Base-by-base conservation (phyloP, 2,888 invertebrate species). In the Syritta pipiens region DNA sequence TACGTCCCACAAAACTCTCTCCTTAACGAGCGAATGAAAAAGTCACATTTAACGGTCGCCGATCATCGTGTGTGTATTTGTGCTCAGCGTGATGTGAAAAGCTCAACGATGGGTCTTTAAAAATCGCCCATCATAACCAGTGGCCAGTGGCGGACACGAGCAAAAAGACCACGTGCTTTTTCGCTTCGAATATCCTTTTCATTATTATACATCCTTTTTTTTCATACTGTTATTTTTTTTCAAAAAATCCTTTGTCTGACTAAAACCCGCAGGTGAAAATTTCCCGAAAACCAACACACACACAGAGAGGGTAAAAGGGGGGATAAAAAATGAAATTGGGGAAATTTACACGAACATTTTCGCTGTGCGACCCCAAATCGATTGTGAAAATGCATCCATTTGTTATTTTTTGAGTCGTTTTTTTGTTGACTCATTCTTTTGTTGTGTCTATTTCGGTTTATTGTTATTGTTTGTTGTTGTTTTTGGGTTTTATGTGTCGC, bases 291-390 rank as follows among this genome's bases (percentile, higher is more conserved):
- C n/a, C n/a, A n/a, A n/a, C n/a, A n/a, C n/a, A n/a, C n/a, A n/a
- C n/a, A n/a, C n/a, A n/a, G n/a, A n/a, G n/a, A n/a, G n/a, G n/a
- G n/a, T n/a, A n/a, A n/a, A n/a, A n/a, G n/a, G n/a, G n/a, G n/a
- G n/a, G n/a, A n/a, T n/a, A n/a, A n/a, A n/a, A n/a, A n/a, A n/a
- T n/a, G n/a, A n/a, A n/a, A n/a, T n/a, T n/a, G n/a, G n/a, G 35
- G 24, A 12, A 24, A 53, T 30, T 37, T 19, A 17, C 10, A 14
- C 22, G 59, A 7, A 44, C 32, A 44, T 59, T 57, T 30, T 59
- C 30, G 51, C 60, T 53, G 37, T 6, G 35, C n/a, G n/a, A n/a
- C 44, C 35, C 44, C 53, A 60, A 69, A 69, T 69, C 60, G 60
- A 60, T 69, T 53, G 69, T 51, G 26, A 53, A 69, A 60, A 9